Base-by-base conservation (phyloP, 2,113 vertebrate genomes). In the Toxotes chatareus region DNA sequence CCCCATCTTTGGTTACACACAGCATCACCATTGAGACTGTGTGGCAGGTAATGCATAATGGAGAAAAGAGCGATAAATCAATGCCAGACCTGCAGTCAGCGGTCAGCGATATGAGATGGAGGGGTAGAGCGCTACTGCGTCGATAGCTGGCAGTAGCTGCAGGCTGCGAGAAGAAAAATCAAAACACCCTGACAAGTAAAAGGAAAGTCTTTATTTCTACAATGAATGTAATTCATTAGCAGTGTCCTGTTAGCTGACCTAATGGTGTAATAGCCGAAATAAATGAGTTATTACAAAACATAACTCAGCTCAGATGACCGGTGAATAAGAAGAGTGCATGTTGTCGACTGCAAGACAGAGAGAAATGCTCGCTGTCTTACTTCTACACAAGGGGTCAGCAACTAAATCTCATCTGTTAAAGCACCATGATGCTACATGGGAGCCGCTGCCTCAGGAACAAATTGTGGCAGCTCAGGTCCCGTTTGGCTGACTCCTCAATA, bases 31-130 rank as follows among this genome's bases (percentile, higher is more conserved):
- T 53, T 38, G 80, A 85, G 86, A 84, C 86, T 16, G 57, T 68
- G 84, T 68, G 83, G 75, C 82, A 87, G 85, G 73, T 78, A 80
- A 87, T 51, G 62, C 87, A 86, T 80, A 88, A 86, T 42, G 57
- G 85, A 82, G 61, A 80, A 47, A 27, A 19, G 56, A 84, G 79
- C 55, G 4, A 91, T 92, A 67, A 90, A 89, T 94, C 88, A 90
- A 86, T 86, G 78, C 64, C 82, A 59, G 71, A 55, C 27, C 7
- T 71, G 76, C 68, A 57, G 80, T 27, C 27, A 67, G 73, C 47
- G 70, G 82, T 77, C 79, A 86, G 76, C 32, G 13, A 68, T 78
- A 79, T 8, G 68, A 88, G 80, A 74, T 34, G 49, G 63, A 76
- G 49, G 59, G 57, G 53, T 8, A 38, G 51, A 70, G 34, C 27